Percentiles rank a stretch among this genome's conserved stretches.
Evolutionary conservation across 2,888 invertebrate species (phyloP).

Genomic region (Schrankia costaestrigalis): DNA sequence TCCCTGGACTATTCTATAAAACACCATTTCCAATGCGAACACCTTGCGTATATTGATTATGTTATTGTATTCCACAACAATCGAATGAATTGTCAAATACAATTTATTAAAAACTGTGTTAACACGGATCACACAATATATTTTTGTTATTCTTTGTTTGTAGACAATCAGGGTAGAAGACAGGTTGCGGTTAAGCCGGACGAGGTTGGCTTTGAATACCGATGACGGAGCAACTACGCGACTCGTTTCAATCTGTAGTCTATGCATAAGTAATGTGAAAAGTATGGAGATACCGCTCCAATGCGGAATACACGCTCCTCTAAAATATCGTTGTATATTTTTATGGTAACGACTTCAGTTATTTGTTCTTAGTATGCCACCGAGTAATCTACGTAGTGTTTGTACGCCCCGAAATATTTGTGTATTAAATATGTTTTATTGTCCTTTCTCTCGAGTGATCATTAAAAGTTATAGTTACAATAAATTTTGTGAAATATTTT

Average conservation of each 20-base stretch:
- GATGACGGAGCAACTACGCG: slow-evolving; percentile 69
- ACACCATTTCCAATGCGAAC: not conserved
- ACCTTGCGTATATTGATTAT: slow-evolving; percentile 15
- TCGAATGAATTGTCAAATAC: slow-evolving; percentile 19
- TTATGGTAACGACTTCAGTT: slow-evolving; percentile 68
- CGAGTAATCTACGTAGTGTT: slow-evolving; percentile 17
- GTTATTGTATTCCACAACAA: slow-evolving; percentile 20
- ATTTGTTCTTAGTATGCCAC: slow-evolving; percentile 53
- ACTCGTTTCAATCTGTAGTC: slow-evolving; percentile 78
- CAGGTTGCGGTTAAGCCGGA: slow-evolving; percentile 65
- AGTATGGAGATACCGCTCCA: slow-evolving; percentile 70
- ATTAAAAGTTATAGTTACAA: no score
- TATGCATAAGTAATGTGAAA: slow-evolving; percentile 80
- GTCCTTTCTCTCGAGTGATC: slow-evolving; percentile 7
- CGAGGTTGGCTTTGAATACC: slow-evolving; percentile 67
- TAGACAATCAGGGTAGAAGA: slow-evolving; percentile 64
- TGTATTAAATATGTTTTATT: slow-evolving; percentile 8
- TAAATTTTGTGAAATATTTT: no score
- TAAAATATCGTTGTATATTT: slow-evolving; percentile 74
- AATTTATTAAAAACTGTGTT: slow-evolving; percentile 25
- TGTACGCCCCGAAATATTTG: slow-evolving; percentile 13
- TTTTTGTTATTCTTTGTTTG: slow-evolving; percentile 59
- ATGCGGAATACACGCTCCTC: slow-evolving; percentile 62
- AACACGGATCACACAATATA: slow-evolving; percentile 25
- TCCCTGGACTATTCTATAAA: no score